A percentile compares a stretch with the other conserved stretches of the same genome.
Conservation (phyloP, 2,888 invertebrate genomes). For the Xestia ashworthii region DNA sequence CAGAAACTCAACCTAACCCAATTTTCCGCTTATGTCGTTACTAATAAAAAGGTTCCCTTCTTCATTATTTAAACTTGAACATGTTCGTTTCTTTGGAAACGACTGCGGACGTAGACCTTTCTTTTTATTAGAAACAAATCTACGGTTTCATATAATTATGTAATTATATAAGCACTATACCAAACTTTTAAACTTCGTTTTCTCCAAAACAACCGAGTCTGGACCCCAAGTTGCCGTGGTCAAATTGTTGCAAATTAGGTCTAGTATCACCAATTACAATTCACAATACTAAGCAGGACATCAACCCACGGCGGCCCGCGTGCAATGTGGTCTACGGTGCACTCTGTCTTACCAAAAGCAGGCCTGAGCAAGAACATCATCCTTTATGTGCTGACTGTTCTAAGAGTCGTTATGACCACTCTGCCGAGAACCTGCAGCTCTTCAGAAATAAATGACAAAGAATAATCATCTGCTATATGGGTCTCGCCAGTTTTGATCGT, state of each 20-base stretch:
- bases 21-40: slow-evolving; percentile 16
- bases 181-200: neutral
- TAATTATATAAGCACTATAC: neutral
- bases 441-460: neutral
- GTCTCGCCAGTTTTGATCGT: neutral
- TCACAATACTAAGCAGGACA: no score
- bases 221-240: neutral
- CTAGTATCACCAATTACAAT: neutral
- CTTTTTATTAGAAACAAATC: neutral
- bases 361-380: neutral
- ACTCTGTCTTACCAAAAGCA: neutral
- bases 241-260: neutral
- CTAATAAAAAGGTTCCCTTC: slow-evolving; percentile 8
- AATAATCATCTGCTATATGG: neutral
- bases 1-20: slow-evolving; percentile 8
- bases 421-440: neutral
- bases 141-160: neutral
- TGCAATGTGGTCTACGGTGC: neutral
- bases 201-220: neutral
- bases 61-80: slow-evolving; percentile 6
- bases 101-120: neutral
- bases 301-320: neutral
- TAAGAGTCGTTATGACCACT: neutral
- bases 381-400: neutral
- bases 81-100: neutral